Evolutionary conservation across 1,140 invertebrate species (phyloP), one percentile per base, ranked within the genome.

Genomic region (Asobara japonica): DNA sequence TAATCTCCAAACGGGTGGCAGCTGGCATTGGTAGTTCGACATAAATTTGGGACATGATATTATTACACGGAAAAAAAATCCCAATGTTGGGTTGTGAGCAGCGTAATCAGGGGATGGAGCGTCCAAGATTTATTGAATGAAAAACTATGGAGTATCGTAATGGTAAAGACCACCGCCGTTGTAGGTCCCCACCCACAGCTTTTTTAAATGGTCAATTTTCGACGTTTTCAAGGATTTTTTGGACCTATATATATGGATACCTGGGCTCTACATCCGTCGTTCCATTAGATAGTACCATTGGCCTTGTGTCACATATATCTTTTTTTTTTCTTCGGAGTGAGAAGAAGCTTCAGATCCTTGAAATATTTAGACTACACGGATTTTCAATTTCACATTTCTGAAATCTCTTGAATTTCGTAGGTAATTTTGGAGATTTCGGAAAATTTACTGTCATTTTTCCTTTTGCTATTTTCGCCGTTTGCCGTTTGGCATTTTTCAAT

Each of bases 261-360:
- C 65, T 67, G 36, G 20, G 13, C 41, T 45, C 8, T 13, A 45
- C n/a, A 56, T 56, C 51, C 11, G 25, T 27, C 22, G 51, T 56
- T 61, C 56, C 68, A 69, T 62, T 62, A 69, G 68, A 61, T 69
- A 69, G 31, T 13, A 68, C 18, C 27, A 69, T 61, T 33, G 68
- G 38, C 68, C 68, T 69, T 69, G 68, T 18, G 48, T 27, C 68
- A 62, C 48, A 69, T 69, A 60, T 69, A 62, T 36, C 27, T 33
- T 61, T 29, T 27, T 36, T 60, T n/a, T n/a, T n/a, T n/a, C n/a
- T n/a, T n/a, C n/a, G n/a, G n/a, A n/a, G n/a, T n/a, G n/a, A n/a
- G n/a, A n/a, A n/a, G n/a, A n/a, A n/a, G n/a, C n/a, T n/a, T n/a
- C n/a, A n/a, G n/a, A n/a, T n/a, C n/a, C n/a, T n/a, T n/a, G n/a